phyloP scores from a whole-genome alignment of 2,888 invertebrate genomes.

The Tanytarsus gracilentus region DNA sequence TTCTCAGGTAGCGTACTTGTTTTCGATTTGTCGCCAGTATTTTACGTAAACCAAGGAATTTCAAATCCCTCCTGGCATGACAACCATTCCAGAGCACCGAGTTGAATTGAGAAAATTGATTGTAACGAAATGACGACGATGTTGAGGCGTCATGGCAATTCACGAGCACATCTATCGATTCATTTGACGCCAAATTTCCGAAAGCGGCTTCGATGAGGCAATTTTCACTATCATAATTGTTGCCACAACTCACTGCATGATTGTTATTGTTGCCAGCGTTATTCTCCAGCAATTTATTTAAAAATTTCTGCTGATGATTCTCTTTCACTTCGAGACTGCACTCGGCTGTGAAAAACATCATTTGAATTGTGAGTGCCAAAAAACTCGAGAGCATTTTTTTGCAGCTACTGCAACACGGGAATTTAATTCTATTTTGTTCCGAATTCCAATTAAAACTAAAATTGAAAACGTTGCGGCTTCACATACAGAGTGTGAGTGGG shows the following conservation, averaged over 20 bases:
- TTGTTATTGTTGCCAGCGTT: no score
- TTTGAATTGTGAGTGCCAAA: background rate
- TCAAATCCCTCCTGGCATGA: background rate
- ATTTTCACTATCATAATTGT: conserved; percentile 2
- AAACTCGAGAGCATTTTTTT: conserved; percentile 3
- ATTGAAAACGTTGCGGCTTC: conserved; percentile 14
- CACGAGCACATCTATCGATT: conserved; percentile 6
- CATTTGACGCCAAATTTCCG: conserved; percentile 3
- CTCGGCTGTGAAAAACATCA: background rate
- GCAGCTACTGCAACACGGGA: background rate
- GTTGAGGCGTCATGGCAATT: background rate
- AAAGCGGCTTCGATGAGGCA: conserved; percentile 19
- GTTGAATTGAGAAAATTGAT: conserved; percentile 18
- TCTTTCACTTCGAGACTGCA: background rate
- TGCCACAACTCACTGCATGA: conserved; percentile 8
- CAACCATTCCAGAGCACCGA: conserved; percentile 12
- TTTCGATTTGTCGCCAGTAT: background rate
- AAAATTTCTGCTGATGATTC: no score
- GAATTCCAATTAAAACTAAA: conserved; percentile 26
- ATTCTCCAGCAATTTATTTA: no score
- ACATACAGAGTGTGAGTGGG: background rate
- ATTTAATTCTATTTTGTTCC: background rate
- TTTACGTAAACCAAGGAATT: background rate
- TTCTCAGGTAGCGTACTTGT: conserved; percentile 1
- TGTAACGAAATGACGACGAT: background rate